These are phyloP conservation scores for Drosophila elegans DNA, from an alignment of 1,140 invertebrate species.

Conservation along the genomic window DNA sequence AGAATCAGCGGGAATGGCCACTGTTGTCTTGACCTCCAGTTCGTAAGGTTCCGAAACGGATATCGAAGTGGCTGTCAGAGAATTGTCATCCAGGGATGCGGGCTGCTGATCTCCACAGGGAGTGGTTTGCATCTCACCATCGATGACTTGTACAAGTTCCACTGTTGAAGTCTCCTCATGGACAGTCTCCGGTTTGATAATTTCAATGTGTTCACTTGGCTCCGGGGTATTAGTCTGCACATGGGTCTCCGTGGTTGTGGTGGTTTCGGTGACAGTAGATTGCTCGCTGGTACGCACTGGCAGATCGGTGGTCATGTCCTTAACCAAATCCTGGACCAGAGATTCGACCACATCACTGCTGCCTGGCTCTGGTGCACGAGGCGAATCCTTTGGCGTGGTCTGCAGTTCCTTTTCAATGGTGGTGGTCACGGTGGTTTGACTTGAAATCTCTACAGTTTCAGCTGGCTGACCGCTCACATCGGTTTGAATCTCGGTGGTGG, in stretches of 20 bases:
- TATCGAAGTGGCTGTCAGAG: constrained; percentile 79
- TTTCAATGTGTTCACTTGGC: constrained; percentile 40
- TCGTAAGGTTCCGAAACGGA: constrained; percentile 87
- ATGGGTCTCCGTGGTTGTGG: constrained; percentile 83
- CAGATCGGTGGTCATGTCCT: constrained; percentile 76
- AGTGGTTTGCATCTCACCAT: constrained; percentile 85
- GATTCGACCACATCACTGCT: constrained; percentile 63
- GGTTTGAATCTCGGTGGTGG: constrained; percentile 76
- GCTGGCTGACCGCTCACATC: constrained; percentile 68
- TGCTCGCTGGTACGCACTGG: constrained; percentile 74
- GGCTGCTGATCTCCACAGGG: constrained; percentile 72
- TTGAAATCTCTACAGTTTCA: constrained; percentile 86
- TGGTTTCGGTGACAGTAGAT: constrained; percentile 59
- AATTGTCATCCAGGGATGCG: constrained; percentile 58
- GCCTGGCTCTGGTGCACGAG: constrained; percentile 50
- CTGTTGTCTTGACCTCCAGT: constrained; percentile 87
- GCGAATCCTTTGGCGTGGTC: constrained; percentile 85
- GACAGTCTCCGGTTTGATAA: constrained; percentile 36
- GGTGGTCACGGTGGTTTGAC: constrained; percentile 86
- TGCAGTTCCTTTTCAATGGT: constrained; percentile 85
- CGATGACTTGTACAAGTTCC: constrained; percentile 69
- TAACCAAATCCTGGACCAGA: constrained; percentile 83
- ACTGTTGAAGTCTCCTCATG: constrained; percentile 47
- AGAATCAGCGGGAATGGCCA: constrained; percentile 86
- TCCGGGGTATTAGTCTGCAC: constrained; percentile 85